Percentiles rank a stretch among this genome's conserved stretches.
These are phyloP conservation scores for Neuroterus valhalla DNA, from an alignment of 1,140 invertebrate genomes.

Conservation along the genomic window DNA sequence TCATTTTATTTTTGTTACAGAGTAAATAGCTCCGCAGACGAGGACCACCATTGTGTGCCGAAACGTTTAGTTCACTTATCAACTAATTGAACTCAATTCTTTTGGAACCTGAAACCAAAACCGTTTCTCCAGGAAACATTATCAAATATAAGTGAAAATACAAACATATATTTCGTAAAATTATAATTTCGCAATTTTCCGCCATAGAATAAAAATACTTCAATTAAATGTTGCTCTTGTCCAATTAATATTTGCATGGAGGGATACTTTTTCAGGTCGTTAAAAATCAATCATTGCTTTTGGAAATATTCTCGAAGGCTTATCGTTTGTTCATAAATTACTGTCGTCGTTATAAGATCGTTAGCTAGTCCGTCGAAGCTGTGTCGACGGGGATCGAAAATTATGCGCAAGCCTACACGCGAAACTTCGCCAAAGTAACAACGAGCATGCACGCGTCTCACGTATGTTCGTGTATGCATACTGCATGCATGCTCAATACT, in stretches of 20 bases:
- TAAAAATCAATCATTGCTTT: conserved; percentile 25
- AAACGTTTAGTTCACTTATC: no score
- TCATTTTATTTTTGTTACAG: no score
- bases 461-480: background rate
- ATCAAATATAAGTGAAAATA: no score
- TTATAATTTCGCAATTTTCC: no score
- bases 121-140: no score
- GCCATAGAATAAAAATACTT: background rate
- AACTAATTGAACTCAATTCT: no score
- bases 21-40: no score
- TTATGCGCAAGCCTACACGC: conserved; percentile 22
- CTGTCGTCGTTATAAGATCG: conserved; percentile 28
- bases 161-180: no score
- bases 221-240: background rate
- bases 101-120: no score
- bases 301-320: conserved; percentile 9
- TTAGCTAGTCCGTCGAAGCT: conserved; percentile 17
- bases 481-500: background rate
- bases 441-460: background rate
- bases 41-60: no score
- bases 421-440: conserved; percentile 14
- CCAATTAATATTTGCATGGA: conserved; percentile 4
- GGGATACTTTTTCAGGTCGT: conserved; percentile 9
- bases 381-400: conserved; percentile 23
- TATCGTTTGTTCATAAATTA: conserved; percentile 28